Evolutionary conservation across 2,888 invertebrate genomes (phyloP), one percentile per base, ranked within the genome.

Genomic region (Hoplodrina ambigua): DNA sequence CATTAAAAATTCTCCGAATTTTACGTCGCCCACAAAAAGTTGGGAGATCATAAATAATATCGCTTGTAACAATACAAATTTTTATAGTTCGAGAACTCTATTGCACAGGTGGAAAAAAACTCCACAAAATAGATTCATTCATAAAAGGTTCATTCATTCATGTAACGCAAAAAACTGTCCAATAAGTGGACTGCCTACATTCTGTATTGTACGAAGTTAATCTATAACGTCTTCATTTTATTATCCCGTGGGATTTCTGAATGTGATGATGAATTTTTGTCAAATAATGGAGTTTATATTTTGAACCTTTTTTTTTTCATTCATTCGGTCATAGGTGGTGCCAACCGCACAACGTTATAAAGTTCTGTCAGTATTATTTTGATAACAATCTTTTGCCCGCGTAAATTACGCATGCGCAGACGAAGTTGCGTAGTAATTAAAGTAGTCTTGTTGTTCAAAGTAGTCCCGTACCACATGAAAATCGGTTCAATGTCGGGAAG

Each of bases 61-160:
- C 75, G 85, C 83, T 82, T 84, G 85, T 87, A 87, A 94, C 93
- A 94, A 94, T 93, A 95, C 93, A 95, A 94, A 93, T 94, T 95
- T 95, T 94, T 93, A 94, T 93, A 87, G 90, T 86, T 87, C 76
- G 86, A 86, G 87, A 88, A 86, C 87, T 89, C 88, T 87, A 83
- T 86, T 88, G 86, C 84, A 91, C 93, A 93, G 93, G 93, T 93
- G 89, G 85, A 87, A 90, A 91, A 92, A 91, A 86, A 86, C 80
- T 80, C 87, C 81, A 85, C 80, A 83, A 86, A 72, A 86, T 85
- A 87, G 87, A 87, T 90, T 90, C 91, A 90, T 89, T 90, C 90
- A 89, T 82, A 80, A 88, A 84, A 79, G 79, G 82, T 90, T 90
- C 91, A 87, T 93, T 93, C 93, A 93, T 89, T 90, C 90, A 89